Evolutionary conservation across 2,888 invertebrate genomes (phyloP), one percentile per base, ranked within the genome.

Genomic region (Tricholauxania praeusta): DNA sequence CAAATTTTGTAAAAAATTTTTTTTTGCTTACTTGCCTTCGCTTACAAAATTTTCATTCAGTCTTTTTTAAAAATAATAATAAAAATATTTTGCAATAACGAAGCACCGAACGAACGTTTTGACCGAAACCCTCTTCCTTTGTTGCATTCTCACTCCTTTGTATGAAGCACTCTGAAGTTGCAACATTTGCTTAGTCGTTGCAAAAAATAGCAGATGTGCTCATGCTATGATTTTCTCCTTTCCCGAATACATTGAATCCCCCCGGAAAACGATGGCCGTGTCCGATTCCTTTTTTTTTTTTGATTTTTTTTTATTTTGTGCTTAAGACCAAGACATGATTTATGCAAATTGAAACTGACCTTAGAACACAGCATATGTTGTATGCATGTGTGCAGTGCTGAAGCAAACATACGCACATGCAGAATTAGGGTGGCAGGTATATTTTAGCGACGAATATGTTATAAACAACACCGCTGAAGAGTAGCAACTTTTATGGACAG

Each of bases 261-360:
- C 15, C 53, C 22, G 53, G 19, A 60, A 15, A 22, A 51, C 32
- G 62, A 72, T n/a, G 22, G 59, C 65, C 63, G 64, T 73, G 72
- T 72, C 74, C 74, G 17, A 48, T 72, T 59, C n/a, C 6, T 39
- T 39, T 67, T 17, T 15, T 15, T n/a, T 22, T 60, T 70, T 28
- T 74, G 3, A 2, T 28, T 3, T 4, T 79, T 78, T 73, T 28
- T 3, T 4, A 78, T 78, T 73, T 60, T 8, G 39, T 48, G 60
- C 62, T 66, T 71, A 60, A 77, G 76, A 77, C 19, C 68, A 49
- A 79, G 73, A 76, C 79, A 80, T 82, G 82, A 82, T 82, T 82
- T 82, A 82, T 82, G 82, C 81, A 82, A 82, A 82, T 82, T 82
- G 82, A 80, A 81, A 82, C 77, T 81, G 81, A 82, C 73, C 73